Evolutionary conservation across 2,888 invertebrate species (phyloP).

Genomic region (Litoditis marina): DNA sequence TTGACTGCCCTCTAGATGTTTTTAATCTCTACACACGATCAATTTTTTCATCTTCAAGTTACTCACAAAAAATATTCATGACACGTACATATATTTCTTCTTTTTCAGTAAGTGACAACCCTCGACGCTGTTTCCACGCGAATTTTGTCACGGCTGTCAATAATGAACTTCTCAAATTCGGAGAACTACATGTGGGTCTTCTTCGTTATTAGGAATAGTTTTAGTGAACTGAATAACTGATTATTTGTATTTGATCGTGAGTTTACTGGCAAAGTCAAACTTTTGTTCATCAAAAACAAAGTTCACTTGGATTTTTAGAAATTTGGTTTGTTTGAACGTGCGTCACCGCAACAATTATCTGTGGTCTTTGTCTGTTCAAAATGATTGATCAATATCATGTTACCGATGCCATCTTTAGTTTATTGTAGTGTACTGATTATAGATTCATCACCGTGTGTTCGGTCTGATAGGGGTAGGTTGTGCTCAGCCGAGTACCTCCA

Average conservation of each 20-base stretch:
- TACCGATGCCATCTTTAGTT: too few species aligned
- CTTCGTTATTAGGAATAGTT: background rate
- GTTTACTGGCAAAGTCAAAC: too few species aligned
- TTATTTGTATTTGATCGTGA: conserved; percentile 51
- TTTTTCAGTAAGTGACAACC: conserved; percentile 50
- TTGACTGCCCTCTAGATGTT: too few species aligned
- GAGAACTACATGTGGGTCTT: conserved; percentile 51
- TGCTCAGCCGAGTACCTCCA: conserved; percentile 18
- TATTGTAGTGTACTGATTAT: conserved; percentile 15
- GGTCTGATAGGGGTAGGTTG: conserved; percentile 54
- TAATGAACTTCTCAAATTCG: conserved; percentile 41
- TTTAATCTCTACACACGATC: too few species aligned
- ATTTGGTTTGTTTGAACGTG: too few species aligned
- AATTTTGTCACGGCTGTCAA: conserved; percentile 47
- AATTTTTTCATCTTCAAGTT: too few species aligned
- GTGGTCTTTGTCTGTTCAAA: too few species aligned
- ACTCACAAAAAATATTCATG: background rate
- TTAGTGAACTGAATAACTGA: background rate
- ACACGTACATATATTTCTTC: background rate
- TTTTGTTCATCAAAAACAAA: too few species aligned
- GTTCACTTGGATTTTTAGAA: too few species aligned
- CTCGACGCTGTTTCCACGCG: conserved; percentile 47
- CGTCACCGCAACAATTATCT: too few species aligned
- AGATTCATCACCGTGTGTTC: conserved; percentile 55
- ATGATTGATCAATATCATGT: too few species aligned